Conservation (phyloP, 2,113 vertebrate genomes). For the Datnioides undecimradiatus region DNA sequence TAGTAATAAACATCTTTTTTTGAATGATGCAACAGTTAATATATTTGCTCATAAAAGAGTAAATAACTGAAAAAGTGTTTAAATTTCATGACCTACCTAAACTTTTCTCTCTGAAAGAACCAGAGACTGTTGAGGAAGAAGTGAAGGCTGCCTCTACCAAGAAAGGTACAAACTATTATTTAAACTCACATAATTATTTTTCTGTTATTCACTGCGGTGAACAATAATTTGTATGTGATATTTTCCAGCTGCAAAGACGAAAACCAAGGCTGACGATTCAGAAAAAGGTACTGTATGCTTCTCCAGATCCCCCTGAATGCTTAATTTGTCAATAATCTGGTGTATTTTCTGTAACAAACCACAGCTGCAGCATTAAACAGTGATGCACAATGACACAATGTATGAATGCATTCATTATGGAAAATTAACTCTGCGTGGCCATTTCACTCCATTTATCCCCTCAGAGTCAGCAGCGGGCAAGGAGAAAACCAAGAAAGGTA, state of each 20-base stretch:
- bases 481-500: constrained; percentile 66
- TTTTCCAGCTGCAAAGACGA: constrained; percentile 63
- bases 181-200: not conserved
- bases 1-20: no score
- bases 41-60: no score
- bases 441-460: constrained; percentile 38
- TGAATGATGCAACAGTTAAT: no score
- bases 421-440: constrained; percentile 33
- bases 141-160: constrained; percentile 34
- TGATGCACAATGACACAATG: constrained; percentile 15
- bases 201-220: not conserved
- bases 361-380: constrained; percentile 23
- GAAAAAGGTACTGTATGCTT: constrained; percentile 61
- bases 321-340: constrained; percentile 22
- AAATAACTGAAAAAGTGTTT: no score
- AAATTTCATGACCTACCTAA: not conserved
- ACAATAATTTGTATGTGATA: constrained; percentile 5
- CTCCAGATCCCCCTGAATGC: not conserved
- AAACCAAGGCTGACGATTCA: constrained; percentile 37
- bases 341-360: constrained; percentile 1
- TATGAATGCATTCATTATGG: constrained; percentile 37
- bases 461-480: constrained; percentile 52
- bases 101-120: constrained; percentile 46
- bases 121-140: constrained; percentile 56
- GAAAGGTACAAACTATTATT: constrained; percentile 66